A percentile compares a stretch with the other conserved stretches of the same genome.
Conservation (phyloP, 2,888 invertebrate species). For the Digitonthophagus gazella region DNA sequence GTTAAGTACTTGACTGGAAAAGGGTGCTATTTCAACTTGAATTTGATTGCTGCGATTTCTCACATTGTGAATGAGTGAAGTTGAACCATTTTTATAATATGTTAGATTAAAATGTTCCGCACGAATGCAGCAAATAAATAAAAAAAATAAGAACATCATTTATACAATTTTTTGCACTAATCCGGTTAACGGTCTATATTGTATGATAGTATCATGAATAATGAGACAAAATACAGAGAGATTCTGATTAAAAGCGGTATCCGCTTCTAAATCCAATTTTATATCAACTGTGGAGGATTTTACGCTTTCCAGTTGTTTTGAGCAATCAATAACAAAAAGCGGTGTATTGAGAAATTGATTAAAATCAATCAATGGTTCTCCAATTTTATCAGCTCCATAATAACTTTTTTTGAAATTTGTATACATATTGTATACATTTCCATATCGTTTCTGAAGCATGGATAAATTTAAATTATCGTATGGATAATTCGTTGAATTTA, state of each 20-base stretch:
- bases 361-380: background rate
- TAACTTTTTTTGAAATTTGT: background rate
- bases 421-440: background rate
- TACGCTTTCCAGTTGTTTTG: slow-evolving; percentile 1
- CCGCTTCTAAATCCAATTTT: background rate
- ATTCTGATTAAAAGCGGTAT: background rate
- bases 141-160: background rate
- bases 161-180: slow-evolving; percentile 1
- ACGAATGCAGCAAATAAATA: background rate
- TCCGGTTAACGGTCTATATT: background rate
- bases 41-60: background rate
- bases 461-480: slow-evolving; percentile 17
- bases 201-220: background rate
- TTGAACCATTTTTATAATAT: background rate
- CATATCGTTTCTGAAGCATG: slow-evolving; percentile 14
- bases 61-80: background rate
- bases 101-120: background rate
- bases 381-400: background rate
- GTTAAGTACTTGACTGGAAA: too few relatives aligned
- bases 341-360: background rate
- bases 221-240: background rate
- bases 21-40: too few relatives aligned
- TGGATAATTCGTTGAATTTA: background rate
- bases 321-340: background rate
- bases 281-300: background rate